These are phyloP conservation scores for Nestor notabilis DNA, from an alignment of 2,113 vertebrate genomes.

Conservation along the genomic window DNA sequence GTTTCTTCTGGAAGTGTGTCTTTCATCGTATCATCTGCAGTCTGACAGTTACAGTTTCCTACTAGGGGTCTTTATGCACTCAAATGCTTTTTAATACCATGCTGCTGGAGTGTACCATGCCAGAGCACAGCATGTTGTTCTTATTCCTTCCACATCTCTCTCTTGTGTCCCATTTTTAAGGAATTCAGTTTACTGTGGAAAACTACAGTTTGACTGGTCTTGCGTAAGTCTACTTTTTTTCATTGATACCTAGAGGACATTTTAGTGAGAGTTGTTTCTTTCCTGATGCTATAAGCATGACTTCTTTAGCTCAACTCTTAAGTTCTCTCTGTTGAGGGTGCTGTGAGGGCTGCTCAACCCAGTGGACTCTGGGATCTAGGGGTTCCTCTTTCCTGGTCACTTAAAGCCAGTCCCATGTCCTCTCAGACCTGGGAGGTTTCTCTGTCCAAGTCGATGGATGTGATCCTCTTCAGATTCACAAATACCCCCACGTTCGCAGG, in stretches of 20 bases:
- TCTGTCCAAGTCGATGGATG: accelerated
- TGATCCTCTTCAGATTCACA: background rate
- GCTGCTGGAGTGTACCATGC: background rate
- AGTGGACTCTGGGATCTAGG: background rate
- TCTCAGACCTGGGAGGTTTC: background rate
- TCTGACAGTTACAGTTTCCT: background rate
- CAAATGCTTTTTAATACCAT: background rate
- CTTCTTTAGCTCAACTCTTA: background rate
- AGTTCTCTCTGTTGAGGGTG: background rate
- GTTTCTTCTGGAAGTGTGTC: background rate
- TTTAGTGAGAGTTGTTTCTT: background rate
- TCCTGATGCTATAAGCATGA: background rate
- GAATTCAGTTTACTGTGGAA: background rate
- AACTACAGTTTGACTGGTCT: background rate
- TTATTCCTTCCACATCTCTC: background rate
- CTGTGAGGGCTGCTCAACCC: accelerated
- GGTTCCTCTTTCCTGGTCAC: background rate
- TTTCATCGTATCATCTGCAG: background rate
- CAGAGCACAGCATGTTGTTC: background rate
- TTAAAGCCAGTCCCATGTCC: background rate
- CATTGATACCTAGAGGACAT: background rate
- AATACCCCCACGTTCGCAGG: accelerated
- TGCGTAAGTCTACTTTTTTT: background rate
- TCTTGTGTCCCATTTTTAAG: background rate
- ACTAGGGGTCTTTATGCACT: background rate